Evolutionary conservation across 2,797 vertebrate genomes (phyloP), one percentile per base, ranked within the genome.

Genomic region (Protosalanx chinensis): DNA sequence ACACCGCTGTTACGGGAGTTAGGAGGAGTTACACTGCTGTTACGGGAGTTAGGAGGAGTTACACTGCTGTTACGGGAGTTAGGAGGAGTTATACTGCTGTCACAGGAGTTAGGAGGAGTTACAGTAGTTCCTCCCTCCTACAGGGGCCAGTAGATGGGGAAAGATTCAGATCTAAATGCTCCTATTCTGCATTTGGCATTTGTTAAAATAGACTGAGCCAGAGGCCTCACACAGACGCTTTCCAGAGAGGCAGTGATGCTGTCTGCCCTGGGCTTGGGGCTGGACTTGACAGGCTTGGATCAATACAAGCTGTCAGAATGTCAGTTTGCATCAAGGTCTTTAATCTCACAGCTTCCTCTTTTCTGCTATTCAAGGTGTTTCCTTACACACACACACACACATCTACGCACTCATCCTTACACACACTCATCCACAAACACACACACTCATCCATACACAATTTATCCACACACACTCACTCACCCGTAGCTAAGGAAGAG

Each of bases 401-500:
- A 29, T 27, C 23, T 27, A 53, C 72, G 56, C 72, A 35, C 23
- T 15, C 20, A 60, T 23, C 3, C 37, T 27, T 27, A 27, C 37
- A 53, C 72, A 62, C 72, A 35, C 23, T 15, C 20, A 60, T 23
- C 3, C 37, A 61, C 6, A 37, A 18, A 5, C 5, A 59, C 6
- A 41, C 6, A 4, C 6, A 53, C 6, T 16, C 8, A 27, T 15
- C 12, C 29, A 72, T 18, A 64, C 57, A 68, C 35, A 27, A 35
- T 15, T 15, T 15, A 60, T 23, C 3, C 37, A 61, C 23, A 27
- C 23, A 27, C 58, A 67, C 35, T 37, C 2, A 75, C 91, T 88
- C 71, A 96, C 95, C 94, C 93, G 1, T 94, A 96, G 78, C 93
- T 90, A 75, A 96, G 90, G 85, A 96, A 96, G 32, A 96, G 90